Evolutionary conservation across 1,140 invertebrate genomes (phyloP).

Genomic region (Euwallacea similis): DNA sequence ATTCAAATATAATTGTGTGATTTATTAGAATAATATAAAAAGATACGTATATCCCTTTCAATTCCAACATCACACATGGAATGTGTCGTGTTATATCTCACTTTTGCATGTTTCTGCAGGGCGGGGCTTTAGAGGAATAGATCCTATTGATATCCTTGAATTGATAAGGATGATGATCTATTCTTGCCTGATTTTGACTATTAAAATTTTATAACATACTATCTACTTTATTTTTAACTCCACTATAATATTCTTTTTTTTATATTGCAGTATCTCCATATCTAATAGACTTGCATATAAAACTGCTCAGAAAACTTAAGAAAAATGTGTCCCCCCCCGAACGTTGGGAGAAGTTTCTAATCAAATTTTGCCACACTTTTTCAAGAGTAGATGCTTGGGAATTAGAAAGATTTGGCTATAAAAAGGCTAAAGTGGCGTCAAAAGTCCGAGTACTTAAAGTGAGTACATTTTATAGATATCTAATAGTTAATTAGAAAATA

Average conservation of each 20-base stretch:
- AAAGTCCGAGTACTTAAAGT: slow-evolving; percentile 89
- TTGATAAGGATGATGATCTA: no score
- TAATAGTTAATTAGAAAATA: background rate
- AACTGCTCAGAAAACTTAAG: slow-evolving; percentile 83
- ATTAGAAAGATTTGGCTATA: slow-evolving; percentile 93
- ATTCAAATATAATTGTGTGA: no score
- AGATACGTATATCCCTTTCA: no score
- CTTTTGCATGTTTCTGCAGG: no score
- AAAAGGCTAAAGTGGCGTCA: slow-evolving; percentile 82
- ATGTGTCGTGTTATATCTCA: no score
- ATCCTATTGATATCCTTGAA: no score
- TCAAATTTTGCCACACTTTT: slow-evolving; percentile 90
- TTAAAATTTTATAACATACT: no score
- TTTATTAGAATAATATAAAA: no score
- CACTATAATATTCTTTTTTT: background rate
- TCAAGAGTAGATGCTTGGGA: slow-evolving; percentile 94
- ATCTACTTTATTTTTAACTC: no score
- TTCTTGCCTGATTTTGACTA: no score
- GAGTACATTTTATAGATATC: slow-evolving; percentile 12
- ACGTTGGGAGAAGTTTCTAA: slow-evolving; percentile 86
- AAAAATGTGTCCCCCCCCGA: slow-evolving; percentile 75
- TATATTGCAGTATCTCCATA: slow-evolving; percentile 72
- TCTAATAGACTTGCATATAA: slow-evolving; percentile 84
- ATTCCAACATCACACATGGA: no score
- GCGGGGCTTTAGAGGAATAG: no score